These are phyloP conservation scores for Drosophila sechellia DNA, from an alignment of 1,140 invertebrate species.

Conservation along the genomic window DNA sequence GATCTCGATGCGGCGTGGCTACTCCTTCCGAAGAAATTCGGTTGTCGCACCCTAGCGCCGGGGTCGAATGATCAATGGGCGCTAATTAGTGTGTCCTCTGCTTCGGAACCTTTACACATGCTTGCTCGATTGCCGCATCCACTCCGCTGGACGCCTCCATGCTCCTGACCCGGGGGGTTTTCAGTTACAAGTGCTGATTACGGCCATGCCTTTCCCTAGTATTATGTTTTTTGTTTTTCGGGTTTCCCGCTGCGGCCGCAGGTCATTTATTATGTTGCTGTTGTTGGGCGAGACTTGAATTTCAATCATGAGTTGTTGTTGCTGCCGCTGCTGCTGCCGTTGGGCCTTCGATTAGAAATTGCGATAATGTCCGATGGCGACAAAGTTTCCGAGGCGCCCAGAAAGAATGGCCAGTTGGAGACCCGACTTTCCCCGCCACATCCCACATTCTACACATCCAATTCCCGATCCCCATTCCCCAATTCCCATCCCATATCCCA, in stretches of 20 bases:
- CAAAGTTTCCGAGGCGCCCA: constrained; percentile 66
- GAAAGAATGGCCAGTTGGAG: neutral
- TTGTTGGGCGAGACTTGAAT: constrained; percentile 61
- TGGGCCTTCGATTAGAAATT: constrained; percentile 74
- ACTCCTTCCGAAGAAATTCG: constrained; percentile 24
- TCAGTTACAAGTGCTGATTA: constrained; percentile 72
- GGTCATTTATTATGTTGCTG: constrained; percentile 72
- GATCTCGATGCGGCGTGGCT: neutral
- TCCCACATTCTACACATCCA: neutral
- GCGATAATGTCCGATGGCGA: constrained; percentile 79
- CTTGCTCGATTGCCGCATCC: constrained; percentile 24
- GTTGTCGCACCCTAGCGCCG: constrained; percentile 68
- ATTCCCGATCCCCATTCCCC: neutral
- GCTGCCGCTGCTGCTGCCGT: constrained; percentile 15
- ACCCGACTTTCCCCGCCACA: neutral
- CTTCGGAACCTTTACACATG: constrained; percentile 76
- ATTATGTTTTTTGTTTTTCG: constrained; percentile 32
- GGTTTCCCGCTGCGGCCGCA: constrained; percentile 61
- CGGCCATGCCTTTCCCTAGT: constrained; percentile 17
- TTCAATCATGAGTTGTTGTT: constrained; percentile 71
- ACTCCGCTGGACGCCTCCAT: constrained; percentile 11
- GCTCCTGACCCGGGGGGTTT: constrained; percentile 30
- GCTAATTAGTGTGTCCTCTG: constrained; percentile 79
- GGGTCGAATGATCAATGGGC: constrained; percentile 72
- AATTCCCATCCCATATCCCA: neutral